These are phyloP conservation scores for Cephonodes hylas DNA, from an alignment of 2,888 invertebrate species.

Conservation along the genomic window DNA sequence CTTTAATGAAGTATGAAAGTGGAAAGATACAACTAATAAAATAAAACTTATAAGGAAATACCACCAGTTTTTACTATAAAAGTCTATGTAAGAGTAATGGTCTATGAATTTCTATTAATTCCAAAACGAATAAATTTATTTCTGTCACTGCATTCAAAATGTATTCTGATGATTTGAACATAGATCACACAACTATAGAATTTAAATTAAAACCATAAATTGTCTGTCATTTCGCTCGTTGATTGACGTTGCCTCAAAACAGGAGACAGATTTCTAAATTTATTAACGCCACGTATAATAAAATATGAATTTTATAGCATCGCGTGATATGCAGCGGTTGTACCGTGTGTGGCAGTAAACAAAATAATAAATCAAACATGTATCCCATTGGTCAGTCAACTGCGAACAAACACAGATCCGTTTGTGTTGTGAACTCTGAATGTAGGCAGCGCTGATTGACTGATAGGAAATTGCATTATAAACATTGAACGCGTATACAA, in stretches of 20 bases:
- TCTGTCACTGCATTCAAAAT: too few species aligned
- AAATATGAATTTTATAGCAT: neutral
- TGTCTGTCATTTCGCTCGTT: neutral
- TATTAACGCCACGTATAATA: neutral
- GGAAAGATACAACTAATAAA: too few species aligned
- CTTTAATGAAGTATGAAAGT: too few species aligned
- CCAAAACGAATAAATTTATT: too few species aligned
- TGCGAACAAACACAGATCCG: conserved; percentile 12
- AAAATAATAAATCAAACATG: conserved; percentile 39
- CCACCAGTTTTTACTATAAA: too few species aligned
- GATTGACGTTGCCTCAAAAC: neutral
- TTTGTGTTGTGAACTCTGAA: neutral
- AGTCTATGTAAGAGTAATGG: too few species aligned
- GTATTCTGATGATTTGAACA: too few species aligned
- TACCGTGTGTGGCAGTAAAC: conserved; percentile 29
- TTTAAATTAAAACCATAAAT: neutral
- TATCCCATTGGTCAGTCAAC: conserved; percentile 36
- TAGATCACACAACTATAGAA: neutral
- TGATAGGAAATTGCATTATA: neutral
- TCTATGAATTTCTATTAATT: too few species aligned
- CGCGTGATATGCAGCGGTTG: conserved; percentile 18
- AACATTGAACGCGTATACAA: neutral
- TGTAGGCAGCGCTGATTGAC: neutral
- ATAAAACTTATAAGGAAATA: too few species aligned
- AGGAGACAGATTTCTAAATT: neutral